Evolutionary conservation across 2,113 vertebrate genomes (phyloP).

Genomic region (Terrapene triunguis): DNA sequence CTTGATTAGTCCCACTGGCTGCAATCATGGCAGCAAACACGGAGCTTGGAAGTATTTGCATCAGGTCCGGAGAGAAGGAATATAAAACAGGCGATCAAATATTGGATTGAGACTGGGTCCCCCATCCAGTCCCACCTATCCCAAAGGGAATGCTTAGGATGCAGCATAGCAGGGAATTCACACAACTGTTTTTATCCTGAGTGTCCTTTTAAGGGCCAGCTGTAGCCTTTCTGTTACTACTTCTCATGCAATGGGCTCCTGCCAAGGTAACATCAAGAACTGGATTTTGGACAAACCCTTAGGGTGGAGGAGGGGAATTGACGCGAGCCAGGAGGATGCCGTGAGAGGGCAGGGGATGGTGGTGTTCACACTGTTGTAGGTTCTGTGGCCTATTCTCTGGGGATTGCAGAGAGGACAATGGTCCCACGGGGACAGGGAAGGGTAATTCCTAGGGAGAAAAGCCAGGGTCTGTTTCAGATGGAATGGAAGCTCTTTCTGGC

Average conservation of each 20-base stretch:
- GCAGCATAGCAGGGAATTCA: not conserved
- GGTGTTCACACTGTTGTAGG: not conserved
- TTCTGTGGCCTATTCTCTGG: not conserved
- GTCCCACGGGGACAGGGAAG: not conserved
- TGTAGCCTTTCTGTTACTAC: not conserved
- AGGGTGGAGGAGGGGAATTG: not conserved
- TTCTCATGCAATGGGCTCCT: not conserved
- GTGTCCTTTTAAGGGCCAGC: not conserved
- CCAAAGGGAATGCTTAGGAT: not conserved
- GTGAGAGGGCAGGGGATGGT: not conserved
- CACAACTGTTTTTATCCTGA: not conserved
- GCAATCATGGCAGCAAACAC: not conserved
- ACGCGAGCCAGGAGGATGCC: not conserved
- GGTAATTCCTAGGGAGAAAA: not conserved
- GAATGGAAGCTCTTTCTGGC: not conserved
- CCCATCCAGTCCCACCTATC: not conserved
- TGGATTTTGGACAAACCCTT: not conserved
- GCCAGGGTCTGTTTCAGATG: not conserved
- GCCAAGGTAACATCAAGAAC: not conserved
- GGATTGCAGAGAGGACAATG: not conserved
- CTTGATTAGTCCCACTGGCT: not conserved
- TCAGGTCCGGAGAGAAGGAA: not conserved
- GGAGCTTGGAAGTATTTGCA: not conserved
- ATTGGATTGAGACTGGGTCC: not conserved
- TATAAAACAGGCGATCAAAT: not conserved